phyloP scores from a whole-genome alignment of 2,113 vertebrate species.

The Bos javanicus region DNA sequence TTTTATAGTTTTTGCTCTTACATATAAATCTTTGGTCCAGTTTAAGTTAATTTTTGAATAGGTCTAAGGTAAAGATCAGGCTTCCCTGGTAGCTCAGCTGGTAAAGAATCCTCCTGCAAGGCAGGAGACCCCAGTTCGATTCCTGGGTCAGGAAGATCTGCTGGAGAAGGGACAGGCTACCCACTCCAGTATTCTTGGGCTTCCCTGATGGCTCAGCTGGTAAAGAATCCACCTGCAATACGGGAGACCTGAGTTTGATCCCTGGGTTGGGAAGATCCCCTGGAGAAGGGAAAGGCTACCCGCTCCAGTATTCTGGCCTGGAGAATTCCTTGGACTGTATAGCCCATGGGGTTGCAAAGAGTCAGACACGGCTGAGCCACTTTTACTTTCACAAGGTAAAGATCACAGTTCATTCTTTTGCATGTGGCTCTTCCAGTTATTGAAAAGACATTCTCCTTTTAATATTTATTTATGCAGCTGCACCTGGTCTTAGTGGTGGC shows the following conservation, averaged over 20 bases:
- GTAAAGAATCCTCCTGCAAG: not conserved
- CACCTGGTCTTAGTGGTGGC: not conserved
- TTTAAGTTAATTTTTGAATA: not conserved
- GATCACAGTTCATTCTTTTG: not conserved
- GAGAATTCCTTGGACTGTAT: too few species aligned
- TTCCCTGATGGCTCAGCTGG: not conserved
- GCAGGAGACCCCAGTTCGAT: not conserved
- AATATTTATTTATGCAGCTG: not conserved
- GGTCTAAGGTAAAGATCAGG: not conserved
- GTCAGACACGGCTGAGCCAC: not conserved
- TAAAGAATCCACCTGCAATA: not conserved
- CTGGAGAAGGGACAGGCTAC: not conserved
- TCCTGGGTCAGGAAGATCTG: not conserved
- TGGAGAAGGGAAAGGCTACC: not conserved
- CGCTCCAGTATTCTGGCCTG: not conserved
- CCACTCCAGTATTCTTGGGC: not conserved
- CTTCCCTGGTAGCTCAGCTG: not conserved
- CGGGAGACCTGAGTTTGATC: not conserved
- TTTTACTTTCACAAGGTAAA: not conserved
- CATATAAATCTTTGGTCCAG: not conserved
- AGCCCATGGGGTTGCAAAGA: not conserved
- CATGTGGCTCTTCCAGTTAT: not conserved
- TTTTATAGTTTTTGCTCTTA: not conserved
- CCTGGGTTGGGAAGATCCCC: not conserved
- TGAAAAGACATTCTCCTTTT: not conserved